Evolutionary conservation across 2,113 vertebrate species (phyloP), one percentile per base, ranked within the genome.

Genomic region (Recurvirostra avosetta): DNA sequence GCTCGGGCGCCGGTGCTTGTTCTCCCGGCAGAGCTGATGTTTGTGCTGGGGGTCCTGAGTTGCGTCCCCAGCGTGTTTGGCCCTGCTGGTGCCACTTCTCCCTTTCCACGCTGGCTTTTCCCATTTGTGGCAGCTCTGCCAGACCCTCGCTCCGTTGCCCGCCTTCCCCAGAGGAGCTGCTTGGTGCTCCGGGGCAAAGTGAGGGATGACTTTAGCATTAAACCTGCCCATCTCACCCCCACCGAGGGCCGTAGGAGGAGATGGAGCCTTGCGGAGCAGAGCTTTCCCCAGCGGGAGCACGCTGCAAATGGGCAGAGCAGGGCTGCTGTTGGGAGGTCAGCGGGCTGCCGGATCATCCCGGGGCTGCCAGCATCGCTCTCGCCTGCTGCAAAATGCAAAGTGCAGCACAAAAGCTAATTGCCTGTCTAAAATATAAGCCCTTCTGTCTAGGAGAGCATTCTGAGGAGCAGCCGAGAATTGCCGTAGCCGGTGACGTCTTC

Each of bases 391-490:
- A n/a, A 58, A 76, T 12, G 40, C 53, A 19, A 49, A 67, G 36
- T 21, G 78, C 41, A 38, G 83, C 85, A 36, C 56, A 41, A 67
- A 63, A 85, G 47, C 62, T 66, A 52, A 86, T 82, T 47, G 50
- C 78, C 68, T 86, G 49, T 40, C 77, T 49, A 1, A 75, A 79
- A 70, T 14, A 84, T 16, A 30, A 90, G 7, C 82, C 43, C 43
- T 26, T 61, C 62, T 8, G 2, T 7, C 27, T 0, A 1, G 59
- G 72, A 67, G 74, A 82, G 83, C 6, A 12, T n/a, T 53, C 65
- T 63, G 90, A 93, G 62, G 76, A 79, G 66, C 66, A 84, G 52
- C 41, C 12, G 40, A 79, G 90, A 91, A 94, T 88, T 23, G 10
- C 68, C 67, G 22, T 34, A 70, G 65, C 76, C 15, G 3, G 47